Conservation (phyloP, 2,888 invertebrate genomes). For the Nudaria mundana region DNA sequence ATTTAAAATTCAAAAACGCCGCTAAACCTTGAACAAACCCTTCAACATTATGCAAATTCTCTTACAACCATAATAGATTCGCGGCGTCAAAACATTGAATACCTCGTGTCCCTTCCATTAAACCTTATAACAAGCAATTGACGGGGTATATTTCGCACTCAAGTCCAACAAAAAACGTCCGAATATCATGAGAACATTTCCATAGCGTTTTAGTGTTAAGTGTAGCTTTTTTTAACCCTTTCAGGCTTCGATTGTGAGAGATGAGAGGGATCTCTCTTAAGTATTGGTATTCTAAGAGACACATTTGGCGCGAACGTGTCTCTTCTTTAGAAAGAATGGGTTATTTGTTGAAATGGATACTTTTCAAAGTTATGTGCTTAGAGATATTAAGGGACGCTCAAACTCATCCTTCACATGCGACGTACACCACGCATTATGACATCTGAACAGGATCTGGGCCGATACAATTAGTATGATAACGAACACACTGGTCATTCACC, state of each 20-base stretch:
- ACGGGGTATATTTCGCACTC: constrained; percentile 20
- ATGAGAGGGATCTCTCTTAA: constrained; percentile 32
- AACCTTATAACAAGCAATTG: constrained; percentile 11
- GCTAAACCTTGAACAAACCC: not conserved
- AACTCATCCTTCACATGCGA: no score
- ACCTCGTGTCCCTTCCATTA: constrained; percentile 13
- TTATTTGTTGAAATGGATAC: no score
- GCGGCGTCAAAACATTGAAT: constrained; percentile 14
- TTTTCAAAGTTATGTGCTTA: no score
- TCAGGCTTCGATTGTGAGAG: constrained; percentile 48
- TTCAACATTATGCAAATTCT: constrained; percentile 4
- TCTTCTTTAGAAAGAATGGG: constrained; percentile 13
- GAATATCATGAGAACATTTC: constrained; percentile 51
- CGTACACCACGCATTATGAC: no score
- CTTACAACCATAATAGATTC: constrained; percentile 13
- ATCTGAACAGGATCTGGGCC: no score
- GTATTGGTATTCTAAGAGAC: constrained; percentile 10
- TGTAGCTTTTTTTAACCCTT: constrained; percentile 47
- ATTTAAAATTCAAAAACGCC: not conserved
- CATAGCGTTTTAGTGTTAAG: constrained; percentile 47
- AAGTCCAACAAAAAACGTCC: constrained; percentile 37
- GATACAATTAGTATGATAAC: no score
- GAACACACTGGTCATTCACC: no score
- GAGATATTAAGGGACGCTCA: no score
- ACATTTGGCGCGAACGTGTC: constrained; percentile 10